These are phyloP conservation scores for Coptodon bakossiorum DNA, from an alignment of 2,113 vertebrate genomes.

Conservation along the genomic window DNA sequence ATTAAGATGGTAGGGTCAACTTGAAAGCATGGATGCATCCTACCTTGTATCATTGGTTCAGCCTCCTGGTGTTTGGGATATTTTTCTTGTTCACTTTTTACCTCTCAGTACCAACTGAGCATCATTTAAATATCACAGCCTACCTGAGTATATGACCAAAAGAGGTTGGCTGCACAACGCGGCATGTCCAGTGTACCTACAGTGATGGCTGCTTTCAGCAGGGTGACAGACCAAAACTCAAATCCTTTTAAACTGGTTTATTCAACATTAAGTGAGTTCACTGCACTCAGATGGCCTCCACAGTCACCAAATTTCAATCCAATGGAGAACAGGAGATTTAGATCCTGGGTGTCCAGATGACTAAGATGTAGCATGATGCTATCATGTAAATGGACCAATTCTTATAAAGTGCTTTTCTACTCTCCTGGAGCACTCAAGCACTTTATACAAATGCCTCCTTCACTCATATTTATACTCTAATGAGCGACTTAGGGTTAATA, in stretches of 20 bases:
- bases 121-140: background rate
- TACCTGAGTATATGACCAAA: background rate
- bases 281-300: background rate
- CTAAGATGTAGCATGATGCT: background rate
- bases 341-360: background rate
- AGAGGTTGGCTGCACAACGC: background rate
- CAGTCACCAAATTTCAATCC: background rate
- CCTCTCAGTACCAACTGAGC: background rate
- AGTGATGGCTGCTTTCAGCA: background rate
- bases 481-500: background rate
- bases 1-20: background rate
- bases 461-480: background rate
- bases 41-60: background rate
- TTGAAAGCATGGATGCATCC: background rate
- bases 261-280: background rate
- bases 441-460: background rate
- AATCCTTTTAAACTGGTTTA: background rate
- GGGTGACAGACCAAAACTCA: background rate
- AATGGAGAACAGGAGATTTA: background rate
- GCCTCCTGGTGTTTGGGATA: background rate
- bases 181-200: background rate
- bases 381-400: background rate
- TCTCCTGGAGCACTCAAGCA: accelerated
- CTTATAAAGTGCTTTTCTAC: background rate
- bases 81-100: background rate